A percentile compares a stretch with the other conserved stretches of the same genome.
These are phyloP conservation scores for Lepidocolaptes lacrymiger DNA, from an alignment of 2,797 vertebrate species.

Conservation along the genomic window DNA sequence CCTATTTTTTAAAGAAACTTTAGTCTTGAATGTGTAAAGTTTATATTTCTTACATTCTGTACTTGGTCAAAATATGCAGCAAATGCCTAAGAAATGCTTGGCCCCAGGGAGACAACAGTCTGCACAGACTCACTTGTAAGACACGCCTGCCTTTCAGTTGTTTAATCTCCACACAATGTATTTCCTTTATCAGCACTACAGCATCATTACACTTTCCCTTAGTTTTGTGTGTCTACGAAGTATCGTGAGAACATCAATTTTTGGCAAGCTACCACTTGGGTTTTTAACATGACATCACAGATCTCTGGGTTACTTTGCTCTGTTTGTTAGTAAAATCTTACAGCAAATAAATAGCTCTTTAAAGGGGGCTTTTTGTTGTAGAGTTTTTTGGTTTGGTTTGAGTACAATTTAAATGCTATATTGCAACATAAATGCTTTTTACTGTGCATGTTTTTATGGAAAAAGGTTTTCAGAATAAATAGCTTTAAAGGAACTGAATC, in stretches of 20 bases:
- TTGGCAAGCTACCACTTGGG: slow-evolving; percentile 41
- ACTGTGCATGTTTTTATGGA: neutral
- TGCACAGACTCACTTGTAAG: slow-evolving; percentile 31
- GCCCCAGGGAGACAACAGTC: neutral
- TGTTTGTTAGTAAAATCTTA: neutral
- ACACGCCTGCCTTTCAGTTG: slow-evolving; percentile 8
- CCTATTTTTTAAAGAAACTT: neutral
- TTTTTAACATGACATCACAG: slow-evolving; percentile 25
- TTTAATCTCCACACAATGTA: slow-evolving; percentile 10
- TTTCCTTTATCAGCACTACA: slow-evolving; percentile 41
- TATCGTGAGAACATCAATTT: slow-evolving; percentile 52
- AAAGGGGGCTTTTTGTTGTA: neutral
- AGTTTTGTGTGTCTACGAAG: slow-evolving; percentile 15
- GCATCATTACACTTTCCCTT: neutral
- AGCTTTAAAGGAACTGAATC: neutral
- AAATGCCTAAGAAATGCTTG: slow-evolving; percentile 16
- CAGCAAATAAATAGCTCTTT: slow-evolving; percentile 36
- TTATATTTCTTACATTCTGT: slow-evolving; percentile 1
- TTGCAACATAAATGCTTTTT: slow-evolving; percentile 22
- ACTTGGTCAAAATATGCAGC: slow-evolving; percentile 42
- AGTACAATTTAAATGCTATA: neutral
- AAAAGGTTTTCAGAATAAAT: slow-evolving; percentile 13
- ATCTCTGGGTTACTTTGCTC: slow-evolving; percentile 2
- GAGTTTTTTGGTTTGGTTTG: neutral
- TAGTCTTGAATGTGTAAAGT: neutral